Percentiles rank a stretch among this genome's conserved stretches.
These are phyloP conservation scores for Platanista minor DNA, from an alignment of 2,113 vertebrate species.

Conservation along the genomic window DNA sequence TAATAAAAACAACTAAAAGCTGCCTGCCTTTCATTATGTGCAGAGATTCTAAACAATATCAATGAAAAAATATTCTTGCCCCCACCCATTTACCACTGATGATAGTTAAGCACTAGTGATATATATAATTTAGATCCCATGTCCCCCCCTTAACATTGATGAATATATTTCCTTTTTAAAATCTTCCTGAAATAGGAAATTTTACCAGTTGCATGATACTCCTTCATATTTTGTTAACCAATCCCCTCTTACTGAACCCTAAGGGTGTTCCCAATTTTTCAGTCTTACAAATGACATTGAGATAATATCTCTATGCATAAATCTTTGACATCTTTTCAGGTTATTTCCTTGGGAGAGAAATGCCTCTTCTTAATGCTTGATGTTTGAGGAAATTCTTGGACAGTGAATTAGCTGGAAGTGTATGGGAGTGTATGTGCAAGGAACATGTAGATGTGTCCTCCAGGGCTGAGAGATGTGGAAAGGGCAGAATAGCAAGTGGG, in stretches of 20 bases:
- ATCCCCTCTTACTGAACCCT: not conserved
- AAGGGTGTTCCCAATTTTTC: not conserved
- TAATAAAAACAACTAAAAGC: not conserved
- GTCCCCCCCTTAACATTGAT: not conserved
- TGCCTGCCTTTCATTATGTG: not conserved
- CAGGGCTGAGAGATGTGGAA: not conserved
- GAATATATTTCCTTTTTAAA: not conserved
- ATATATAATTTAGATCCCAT: not conserved
- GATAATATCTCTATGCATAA: not conserved
- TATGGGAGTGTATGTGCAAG: not conserved
- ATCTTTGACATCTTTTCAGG: not conserved
- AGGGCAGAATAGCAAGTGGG: fast-evolving
- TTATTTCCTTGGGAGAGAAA: not conserved
- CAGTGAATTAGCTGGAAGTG: not conserved
- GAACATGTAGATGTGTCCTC: too few species aligned
- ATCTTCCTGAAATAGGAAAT: not conserved
- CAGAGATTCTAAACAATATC: not conserved
- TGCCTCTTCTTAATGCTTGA: not conserved
- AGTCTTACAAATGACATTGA: not conserved
- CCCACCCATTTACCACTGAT: not conserved
- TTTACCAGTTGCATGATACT: not conserved
- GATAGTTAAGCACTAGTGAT: not conserved
- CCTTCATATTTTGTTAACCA: not conserved
- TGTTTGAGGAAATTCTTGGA: not conserved
- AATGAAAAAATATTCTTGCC: not conserved